Evolutionary conservation across 2,888 invertebrate species (phyloP), one percentile per base, ranked within the genome.

Genomic region (Drosophila infuscata): DNA sequence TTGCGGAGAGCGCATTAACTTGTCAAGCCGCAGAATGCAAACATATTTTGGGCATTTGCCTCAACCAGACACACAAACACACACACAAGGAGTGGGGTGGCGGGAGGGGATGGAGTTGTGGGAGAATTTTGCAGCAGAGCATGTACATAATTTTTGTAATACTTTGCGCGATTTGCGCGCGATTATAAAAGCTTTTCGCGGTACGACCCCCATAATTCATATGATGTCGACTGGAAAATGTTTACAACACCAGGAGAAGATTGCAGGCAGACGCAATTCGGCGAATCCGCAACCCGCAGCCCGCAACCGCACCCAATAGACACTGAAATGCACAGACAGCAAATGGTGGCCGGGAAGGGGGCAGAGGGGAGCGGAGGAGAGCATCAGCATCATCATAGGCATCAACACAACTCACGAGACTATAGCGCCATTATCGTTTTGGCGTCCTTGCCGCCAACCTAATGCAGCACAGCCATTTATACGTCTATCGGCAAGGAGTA

Each of bases 181-280:
- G 92, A 91, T 92, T 92, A 92, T 92, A 92, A 92, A 92, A 92
- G 92, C 91, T 92, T 92, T 92, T 92, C 87, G 91, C 92, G 91
- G 92, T 92, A 92, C 91, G 90, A 89, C 91, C 87, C 84, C 83
- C 84, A 92, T 92, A 92, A 92, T 92, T 92, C 92, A 92, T 91
- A 87, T 81, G 88, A 88, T 88, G 89, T 89, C 89, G 88, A 89
- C 87, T 89, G 87, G 87, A 89, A 88, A 88, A 88, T 88, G 87
- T 88, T 88, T 88, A 88, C 87, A 88, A 86, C 88, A 78, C 88
- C 87, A 78, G 80, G 61, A 65, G 73, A 88, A 82, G 87, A 85
- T 88, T 82, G 89, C 74, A 79, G 59, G 66, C 74, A 76, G 79
- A 70, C 79, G 70, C 48, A 59, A 54, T 29, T 30, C 51, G 46